Base-by-base conservation (phyloP, 1,140 invertebrate species). In the Diorhabda sublineata region DNA sequence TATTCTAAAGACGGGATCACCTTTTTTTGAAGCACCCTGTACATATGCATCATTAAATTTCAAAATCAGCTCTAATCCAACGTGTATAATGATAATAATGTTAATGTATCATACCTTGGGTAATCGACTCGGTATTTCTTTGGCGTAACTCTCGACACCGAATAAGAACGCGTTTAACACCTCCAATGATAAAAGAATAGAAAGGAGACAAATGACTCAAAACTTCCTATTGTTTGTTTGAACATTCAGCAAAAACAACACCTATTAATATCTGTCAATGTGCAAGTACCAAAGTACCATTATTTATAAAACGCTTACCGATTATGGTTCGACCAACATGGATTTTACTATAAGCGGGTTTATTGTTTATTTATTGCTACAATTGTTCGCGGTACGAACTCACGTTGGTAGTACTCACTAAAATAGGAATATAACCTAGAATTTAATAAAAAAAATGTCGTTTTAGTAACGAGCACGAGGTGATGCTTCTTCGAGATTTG, bases 281-380 rank as follows among this genome's bases (percentile, higher is more conserved):
- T 41, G 5, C n/a, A 44, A 42, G 42, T 9, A 59, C 41, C 63
- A 64, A 11, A 64, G n/a, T 9, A 43, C 65, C 45, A 67, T 67
- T 67, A 67, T 41, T 67, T 67, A 67, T 67, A 67, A 67, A 67
- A 59, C 65, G 57, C 45, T 67, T 11, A 42, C 65, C 57, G 11
- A 59, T 57, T 67, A 60, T 58, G 65, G 65, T 60, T 45, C 57
- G 65, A 60, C 58, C 58, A 56, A 67, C 65, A 58, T 67, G 65
- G 41, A 42, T 58, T 11, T 45, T 56, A 26, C 57, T 67, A 45
- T 59, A 67, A 60, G 65, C 65, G 65, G 65, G 65, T 60, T 60
- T 67, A 67, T 67, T 67, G 65, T 67, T 67, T 67, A 67, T 67
- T 67, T 67, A 67, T 67, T 67, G 65, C 42, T 60, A 60, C 65